Base-by-base conservation (phyloP, 2,888 invertebrate species). In the Copidosoma aretas region DNA sequence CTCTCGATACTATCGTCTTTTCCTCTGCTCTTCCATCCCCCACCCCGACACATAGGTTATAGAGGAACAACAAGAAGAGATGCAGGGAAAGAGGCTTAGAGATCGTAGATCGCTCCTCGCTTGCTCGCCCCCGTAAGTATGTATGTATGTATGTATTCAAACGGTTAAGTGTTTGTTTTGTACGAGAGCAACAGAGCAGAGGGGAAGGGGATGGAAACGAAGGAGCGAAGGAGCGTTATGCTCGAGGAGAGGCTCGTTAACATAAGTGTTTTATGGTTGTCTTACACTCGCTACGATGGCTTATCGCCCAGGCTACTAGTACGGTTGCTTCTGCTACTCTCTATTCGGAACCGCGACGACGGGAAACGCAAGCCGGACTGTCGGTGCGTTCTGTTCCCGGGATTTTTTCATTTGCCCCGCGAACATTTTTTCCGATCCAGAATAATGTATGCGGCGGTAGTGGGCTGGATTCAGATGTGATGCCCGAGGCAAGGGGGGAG, bases 221-320 rank as follows among this genome's bases (percentile, higher is more conserved):
- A 22, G 10, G 54, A 14, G 56, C 12, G 22, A 19, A 17, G 10
- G 19, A 24, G 54, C 25, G 43, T 46, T 46, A 46, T 46, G 43
- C 43, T 17, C 43, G 43, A 46, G 43, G 43, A 21, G 60, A 46
- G 15, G 21, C 66, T 71, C 68, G 60, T 71, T 71, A 69, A 67
- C 71, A 64, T 71, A 71, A 69, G 66, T 67, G 64, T 71, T 71
- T 71, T 69, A 71, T 69, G 68, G 68, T 46, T 63, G 66, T 66
- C 63, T 71, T 71, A 66, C 66, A 64, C 61, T 71, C 54, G 65
- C 61, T 62, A 58, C 64, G 68, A 68, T 71, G 68, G 65, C 65
- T 60, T 71, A 71, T 71, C 64, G 64, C 59, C 32, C 39, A 17
- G 15, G 25, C 43, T 58, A 58, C 58, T 51, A 15, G 25, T 51